These are phyloP conservation scores for Diarsia brunnea DNA, from an alignment of 2,888 invertebrate species.

Conservation along the genomic window DNA sequence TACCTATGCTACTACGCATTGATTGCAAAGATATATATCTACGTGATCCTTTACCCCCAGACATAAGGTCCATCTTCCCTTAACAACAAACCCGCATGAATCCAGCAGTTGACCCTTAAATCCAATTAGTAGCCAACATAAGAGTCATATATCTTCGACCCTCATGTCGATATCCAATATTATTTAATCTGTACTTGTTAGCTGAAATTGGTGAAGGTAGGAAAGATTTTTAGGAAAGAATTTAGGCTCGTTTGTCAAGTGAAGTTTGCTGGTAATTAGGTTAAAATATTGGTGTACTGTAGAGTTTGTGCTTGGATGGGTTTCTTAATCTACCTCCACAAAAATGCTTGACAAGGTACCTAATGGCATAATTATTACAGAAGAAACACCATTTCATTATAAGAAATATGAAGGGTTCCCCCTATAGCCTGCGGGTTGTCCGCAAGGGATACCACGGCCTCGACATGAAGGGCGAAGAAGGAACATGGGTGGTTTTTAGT, in stretches of 20 bases:
- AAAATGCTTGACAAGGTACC: not conserved
- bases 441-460: no score
- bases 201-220: not conserved
- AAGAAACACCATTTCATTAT: not conserved
- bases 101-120: slow-evolving; percentile 12
- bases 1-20: not conserved
- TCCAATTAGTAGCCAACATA: slow-evolving; percentile 33
- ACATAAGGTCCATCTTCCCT: not conserved
- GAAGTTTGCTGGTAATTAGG: not conserved
- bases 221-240: not conserved
- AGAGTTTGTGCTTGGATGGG: not conserved
- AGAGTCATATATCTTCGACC: slow-evolving; percentile 10
- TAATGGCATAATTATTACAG: not conserved
- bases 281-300: not conserved
- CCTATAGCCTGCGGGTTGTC: no score
- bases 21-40: not conserved
- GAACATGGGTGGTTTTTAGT: no score
- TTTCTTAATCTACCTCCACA: not conserved
- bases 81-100: not conserved
- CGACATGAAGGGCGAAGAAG: no score
- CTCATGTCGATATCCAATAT: slow-evolving; percentile 8
- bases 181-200: slow-evolving; percentile 11
- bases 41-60: not conserved
- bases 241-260: not conserved
- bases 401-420: not conserved